phyloP scores from a whole-genome alignment of 92 coral and sea anemone genomes.

The Porites rus region DNA sequence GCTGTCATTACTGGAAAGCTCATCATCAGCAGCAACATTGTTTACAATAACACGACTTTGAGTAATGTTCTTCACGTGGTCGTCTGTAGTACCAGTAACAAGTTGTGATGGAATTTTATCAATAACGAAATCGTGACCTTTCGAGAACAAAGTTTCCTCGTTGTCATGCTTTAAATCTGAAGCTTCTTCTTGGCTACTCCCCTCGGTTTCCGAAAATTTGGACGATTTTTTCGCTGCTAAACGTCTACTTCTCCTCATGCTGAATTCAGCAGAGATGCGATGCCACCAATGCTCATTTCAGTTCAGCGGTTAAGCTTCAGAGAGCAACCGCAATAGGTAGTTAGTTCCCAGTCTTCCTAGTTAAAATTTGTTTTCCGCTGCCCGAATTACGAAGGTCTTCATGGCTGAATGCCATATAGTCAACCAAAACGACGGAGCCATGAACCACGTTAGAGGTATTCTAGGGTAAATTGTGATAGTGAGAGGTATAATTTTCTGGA shows the following conservation, averaged over 20 bases:
- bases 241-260: slow-evolving; percentile 53
- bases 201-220: slow-evolving; percentile 17
- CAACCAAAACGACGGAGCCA: no score
- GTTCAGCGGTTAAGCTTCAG: slow-evolving; percentile 2
- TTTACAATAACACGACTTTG: not conserved
- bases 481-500: not conserved
- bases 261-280: not conserved
- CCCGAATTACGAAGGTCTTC: no score
- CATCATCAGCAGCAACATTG: not conserved
- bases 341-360: not conserved
- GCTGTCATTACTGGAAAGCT: not conserved
- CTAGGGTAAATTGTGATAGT: no score
- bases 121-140: slow-evolving; percentile 26
- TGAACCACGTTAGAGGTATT: no score
- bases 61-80: not conserved
- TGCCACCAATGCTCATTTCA: no score
- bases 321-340: not conserved
- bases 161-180: slow-evolving; percentile 17
- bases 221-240: slow-evolving; percentile 38
- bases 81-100: not conserved
- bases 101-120: slow-evolving; percentile 13
- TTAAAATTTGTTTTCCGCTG: no score
- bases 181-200: slow-evolving; percentile 32
- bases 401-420: no score
- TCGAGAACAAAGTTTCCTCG: slow-evolving; percentile 31